Percentiles rank a stretch among this genome's conserved stretches.
These are phyloP conservation scores for Microchrysa polita DNA, from an alignment of 2,888 invertebrate genomes.

Conservation along the genomic window DNA sequence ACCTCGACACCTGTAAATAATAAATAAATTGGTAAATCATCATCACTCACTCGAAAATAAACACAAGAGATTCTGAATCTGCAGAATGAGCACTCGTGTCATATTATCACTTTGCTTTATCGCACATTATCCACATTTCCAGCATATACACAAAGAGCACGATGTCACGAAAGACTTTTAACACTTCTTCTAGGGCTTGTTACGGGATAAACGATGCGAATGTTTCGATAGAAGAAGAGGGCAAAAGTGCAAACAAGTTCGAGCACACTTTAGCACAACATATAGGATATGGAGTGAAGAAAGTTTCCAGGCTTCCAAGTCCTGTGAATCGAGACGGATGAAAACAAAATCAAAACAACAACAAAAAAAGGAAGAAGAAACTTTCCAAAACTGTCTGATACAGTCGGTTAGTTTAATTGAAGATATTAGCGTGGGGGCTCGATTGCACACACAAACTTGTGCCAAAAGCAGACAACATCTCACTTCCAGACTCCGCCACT, in stretches of 20 bases:
- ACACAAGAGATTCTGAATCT: not conserved
- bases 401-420: constrained; percentile 13
- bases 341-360: constrained; percentile 31
- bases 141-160: constrained; percentile 19
- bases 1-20: constrained; percentile 29
- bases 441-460: constrained; percentile 15
- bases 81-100: constrained; percentile 3
- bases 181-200: not conserved
- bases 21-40: constrained; percentile 28
- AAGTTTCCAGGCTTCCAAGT: constrained; percentile 10
- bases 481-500: too few relatives aligned
- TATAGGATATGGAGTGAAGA: not conserved
- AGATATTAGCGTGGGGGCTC: constrained; percentile 8
- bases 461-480: too few relatives aligned
- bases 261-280: not conserved
- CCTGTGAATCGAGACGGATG: not conserved
- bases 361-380: constrained; percentile 36
- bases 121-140: constrained; percentile 5
- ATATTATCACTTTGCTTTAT: constrained; percentile 39
- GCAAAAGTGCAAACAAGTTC: not conserved
- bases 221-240: not conserved
- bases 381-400: constrained; percentile 21
- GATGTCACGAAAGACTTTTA: constrained; percentile 34
- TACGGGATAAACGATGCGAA: not conserved
- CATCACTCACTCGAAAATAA: constrained; percentile 18